Base-by-base conservation (phyloP, 2,888 invertebrate species). In the Vesta saturnalis region DNA sequence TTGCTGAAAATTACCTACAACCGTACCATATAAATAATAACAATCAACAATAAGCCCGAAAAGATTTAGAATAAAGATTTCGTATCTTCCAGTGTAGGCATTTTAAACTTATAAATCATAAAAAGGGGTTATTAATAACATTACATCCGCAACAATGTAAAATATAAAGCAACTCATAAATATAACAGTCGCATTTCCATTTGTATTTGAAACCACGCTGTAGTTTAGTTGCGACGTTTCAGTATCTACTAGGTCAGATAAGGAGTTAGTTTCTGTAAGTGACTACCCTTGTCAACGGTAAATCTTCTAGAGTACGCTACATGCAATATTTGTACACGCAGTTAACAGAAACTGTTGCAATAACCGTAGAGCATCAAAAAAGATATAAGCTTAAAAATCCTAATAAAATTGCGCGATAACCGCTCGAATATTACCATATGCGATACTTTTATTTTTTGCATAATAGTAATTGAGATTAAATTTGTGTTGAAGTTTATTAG, bases 241-340 rank as follows among this genome's bases (percentile, higher is more conserved):
- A 73, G 69, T 73, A 75, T 75, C 75, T 73, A 74, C 47, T 72
- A 68, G 72, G 70, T 70, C 66, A 76, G 76, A 77, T 77, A 77
- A 77, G 75, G 74, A n/a, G 73, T 73, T 73, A 73, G 74, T 75
- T 75, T 73, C 69, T 69, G 73, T 77, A 77, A 77, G 77, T 76
- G 77, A 77, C 76, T 77, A 75, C 77, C 77, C 76, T 73, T 77
- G 77, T 77, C 77, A 74, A 70, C 76, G 72, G 69, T 75, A 77
- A 78, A 76, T 78, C 76, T 74, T 73, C 61, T 60, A 58, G 62
- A 70, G 64, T 65, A 43, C 72, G 64, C 62, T 67, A 62, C 76
- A 76, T 76, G 76, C 76, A 76, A 74, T 60, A 68, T 67, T 70
- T 71, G 67, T 69, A 62, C 66, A 67, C 54, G 69, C 62, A 61